Evolutionary conservation across 2,888 invertebrate species (phyloP).

Genomic region (Eupithecia tripunctaria): DNA sequence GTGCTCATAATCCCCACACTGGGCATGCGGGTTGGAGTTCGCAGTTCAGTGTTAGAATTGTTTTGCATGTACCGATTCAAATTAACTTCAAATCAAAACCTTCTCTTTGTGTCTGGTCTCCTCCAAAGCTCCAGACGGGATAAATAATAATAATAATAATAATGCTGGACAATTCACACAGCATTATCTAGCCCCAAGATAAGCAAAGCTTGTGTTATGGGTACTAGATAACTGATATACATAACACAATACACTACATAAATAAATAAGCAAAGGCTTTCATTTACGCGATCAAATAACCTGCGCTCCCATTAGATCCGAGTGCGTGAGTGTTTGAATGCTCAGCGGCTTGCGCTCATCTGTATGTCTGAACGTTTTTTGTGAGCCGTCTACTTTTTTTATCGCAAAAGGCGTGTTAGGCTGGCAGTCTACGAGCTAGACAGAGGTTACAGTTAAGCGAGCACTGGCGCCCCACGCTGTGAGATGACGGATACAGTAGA

Average conservation of each 20-base stretch:
- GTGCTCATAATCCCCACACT: too few species aligned
- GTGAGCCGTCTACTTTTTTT: conserved; percentile 71
- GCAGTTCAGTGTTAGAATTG: too few species aligned
- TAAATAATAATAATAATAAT: too few species aligned
- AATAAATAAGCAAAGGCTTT: conserved; percentile 20
- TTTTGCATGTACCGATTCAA: neutral
- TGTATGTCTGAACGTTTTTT: conserved; percentile 71
- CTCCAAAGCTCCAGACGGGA: conserved; percentile 27
- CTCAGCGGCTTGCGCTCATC: conserved; percentile 5
- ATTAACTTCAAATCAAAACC: neutral
- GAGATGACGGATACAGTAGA: neutral
- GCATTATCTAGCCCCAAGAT: too few species aligned
- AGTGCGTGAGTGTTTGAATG: conserved; percentile 22
- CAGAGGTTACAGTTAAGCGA: neutral
- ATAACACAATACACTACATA: too few species aligned
- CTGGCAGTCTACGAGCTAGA: conserved; percentile 42
- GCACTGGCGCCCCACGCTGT: neutral
- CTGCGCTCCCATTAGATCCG: conserved; percentile 20
- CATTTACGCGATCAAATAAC: conserved; percentile 28
- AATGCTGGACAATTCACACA: too few species aligned
- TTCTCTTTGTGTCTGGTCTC: neutral
- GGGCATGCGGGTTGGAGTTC: too few species aligned
- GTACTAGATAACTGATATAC: too few species aligned
- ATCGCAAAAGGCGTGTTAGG: conserved; percentile 66
- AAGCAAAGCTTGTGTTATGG: too few species aligned